These are phyloP conservation scores for Drosophila basisetae DNA, from an alignment of 2,888 invertebrate genomes.

Conservation along the genomic window DNA sequence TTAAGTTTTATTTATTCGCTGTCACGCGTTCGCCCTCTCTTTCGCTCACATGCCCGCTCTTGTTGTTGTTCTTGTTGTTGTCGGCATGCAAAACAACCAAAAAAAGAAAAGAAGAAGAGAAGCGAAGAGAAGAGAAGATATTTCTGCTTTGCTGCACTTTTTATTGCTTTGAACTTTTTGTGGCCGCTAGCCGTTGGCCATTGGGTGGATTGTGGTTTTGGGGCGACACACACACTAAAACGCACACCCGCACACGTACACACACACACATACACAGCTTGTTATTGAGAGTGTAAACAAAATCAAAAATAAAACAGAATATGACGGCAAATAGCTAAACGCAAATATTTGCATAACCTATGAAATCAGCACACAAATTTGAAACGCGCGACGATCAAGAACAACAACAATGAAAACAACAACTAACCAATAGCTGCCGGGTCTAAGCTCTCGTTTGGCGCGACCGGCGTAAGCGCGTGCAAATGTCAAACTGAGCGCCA, in stretches of 20 bases:
- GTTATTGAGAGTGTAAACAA: slow-evolving; percentile 21
- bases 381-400: slow-evolving; percentile 40
- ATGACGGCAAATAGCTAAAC: slow-evolving; percentile 32
- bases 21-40: slow-evolving; percentile 8
- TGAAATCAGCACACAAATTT: slow-evolving; percentile 69
- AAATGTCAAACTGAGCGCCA: slow-evolving; percentile 77
- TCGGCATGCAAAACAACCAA: slow-evolving; percentile 23
- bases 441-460: slow-evolving; percentile 44
- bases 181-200: slow-evolving; percentile 36
- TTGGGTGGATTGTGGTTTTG: slow-evolving; percentile 41
- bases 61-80: slow-evolving; percentile 3
- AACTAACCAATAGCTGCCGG: slow-evolving; percentile 48
- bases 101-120: neutral
- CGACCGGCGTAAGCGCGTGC: slow-evolving; percentile 77
- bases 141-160: slow-evolving; percentile 46
- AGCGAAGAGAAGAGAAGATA: slow-evolving; percentile 9
- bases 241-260: slow-evolving; percentile 21
- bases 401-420: slow-evolving; percentile 20
- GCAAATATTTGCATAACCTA: slow-evolving; percentile 59
- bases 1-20: slow-evolving; percentile 5
- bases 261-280: neutral
- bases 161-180: slow-evolving; percentile 77
- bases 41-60: slow-evolving; percentile 20
- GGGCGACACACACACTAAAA: slow-evolving; percentile 30
- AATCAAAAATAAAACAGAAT: slow-evolving; percentile 22